Evolutionary conservation across 2,888 invertebrate genomes (phyloP).

Genomic region (Andrena praecox): DNA sequence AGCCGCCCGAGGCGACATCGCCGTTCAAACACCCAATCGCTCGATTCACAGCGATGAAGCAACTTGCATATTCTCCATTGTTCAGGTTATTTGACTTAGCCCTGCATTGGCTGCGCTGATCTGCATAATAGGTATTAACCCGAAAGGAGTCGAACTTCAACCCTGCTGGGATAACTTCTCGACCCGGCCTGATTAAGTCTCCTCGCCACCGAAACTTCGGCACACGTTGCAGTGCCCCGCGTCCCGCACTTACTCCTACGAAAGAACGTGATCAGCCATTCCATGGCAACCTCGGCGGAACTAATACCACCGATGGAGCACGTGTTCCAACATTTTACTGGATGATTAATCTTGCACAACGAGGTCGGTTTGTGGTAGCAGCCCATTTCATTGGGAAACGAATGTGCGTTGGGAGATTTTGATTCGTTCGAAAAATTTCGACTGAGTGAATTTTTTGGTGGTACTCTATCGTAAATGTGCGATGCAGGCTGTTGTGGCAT

Average conservation of each 20-base stretch:
- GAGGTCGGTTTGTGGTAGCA: neutral
- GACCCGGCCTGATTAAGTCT: constrained; percentile 51
- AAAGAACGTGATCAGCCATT: constrained; percentile 33
- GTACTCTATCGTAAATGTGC: no score
- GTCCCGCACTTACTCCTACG: constrained; percentile 3
- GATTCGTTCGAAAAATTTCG: no score
- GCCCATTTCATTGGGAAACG: neutral
- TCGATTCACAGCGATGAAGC: constrained; percentile 74
- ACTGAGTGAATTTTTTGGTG: no score
- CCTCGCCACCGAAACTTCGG: constrained; percentile 20
- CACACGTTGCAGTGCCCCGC: neutral
- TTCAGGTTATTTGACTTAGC: constrained; percentile 79
- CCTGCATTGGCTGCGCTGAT: constrained; percentile 74
- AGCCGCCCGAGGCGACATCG: constrained; percentile 78
- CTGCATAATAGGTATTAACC: constrained; percentile 71
- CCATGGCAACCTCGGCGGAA: constrained; percentile 9
- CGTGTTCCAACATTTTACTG: neutral
- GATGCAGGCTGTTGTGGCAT: no score
- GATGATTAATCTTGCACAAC: neutral
- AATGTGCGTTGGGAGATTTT: neutral
- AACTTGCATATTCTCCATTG: constrained; percentile 80
- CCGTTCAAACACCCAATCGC: constrained; percentile 83
- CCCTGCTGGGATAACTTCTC: constrained; percentile 51
- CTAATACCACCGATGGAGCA: neutral
- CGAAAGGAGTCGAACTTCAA: constrained; percentile 61